Evolutionary conservation across 2,888 invertebrate species (phyloP), one percentile per base, ranked within the genome.

Genomic region (Holacanthella duospinosa): DNA sequence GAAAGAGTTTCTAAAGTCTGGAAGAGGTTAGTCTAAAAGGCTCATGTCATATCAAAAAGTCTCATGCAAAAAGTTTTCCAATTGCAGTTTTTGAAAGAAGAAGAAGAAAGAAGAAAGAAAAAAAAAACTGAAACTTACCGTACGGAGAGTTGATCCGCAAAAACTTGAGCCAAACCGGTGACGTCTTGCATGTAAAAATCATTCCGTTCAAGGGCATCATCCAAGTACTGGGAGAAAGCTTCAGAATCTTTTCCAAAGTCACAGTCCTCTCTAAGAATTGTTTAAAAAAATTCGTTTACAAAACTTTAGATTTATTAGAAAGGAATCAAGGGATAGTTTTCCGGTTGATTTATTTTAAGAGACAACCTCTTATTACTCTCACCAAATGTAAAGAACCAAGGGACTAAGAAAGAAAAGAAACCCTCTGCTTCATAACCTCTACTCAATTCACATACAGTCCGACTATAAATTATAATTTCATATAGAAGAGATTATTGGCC

Each of bases 171-270:
- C 63, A 87, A 83, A 63, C 83, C 84, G 0, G 87, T 84, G 1
- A 89, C 82, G 74, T 90, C 86, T 75, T 86, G 86, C 2, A 90
- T 84, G 74, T 90, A 90, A 75, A 91, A 91, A 68, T 90, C 90
- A 74, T 91, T 90, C 0, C 84, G 83, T 60, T 86, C 81, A 73
- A 89, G 90, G 0, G 90, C 89, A 57, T 85, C 81, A 75, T 89
- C 88, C 1, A 90, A 76, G 74, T 86, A 89, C 0, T 77, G 69
- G 70, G 86, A 83, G 57, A 91, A 81, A 19, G 85, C 82, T 59
- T 85, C 83, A n/a, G 86, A 77, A 75, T 88, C 88, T 29, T 85
- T 83, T 75, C 87, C 85, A 55, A 91, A 81, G 0, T 85, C 83
- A 24, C 64, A 63, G 28, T 68, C 67, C 64, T 75, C 69, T 48